Evolutionary conservation across 2,888 invertebrate species (phyloP).

Genomic region (Drosophila hawaiiensis): DNA sequence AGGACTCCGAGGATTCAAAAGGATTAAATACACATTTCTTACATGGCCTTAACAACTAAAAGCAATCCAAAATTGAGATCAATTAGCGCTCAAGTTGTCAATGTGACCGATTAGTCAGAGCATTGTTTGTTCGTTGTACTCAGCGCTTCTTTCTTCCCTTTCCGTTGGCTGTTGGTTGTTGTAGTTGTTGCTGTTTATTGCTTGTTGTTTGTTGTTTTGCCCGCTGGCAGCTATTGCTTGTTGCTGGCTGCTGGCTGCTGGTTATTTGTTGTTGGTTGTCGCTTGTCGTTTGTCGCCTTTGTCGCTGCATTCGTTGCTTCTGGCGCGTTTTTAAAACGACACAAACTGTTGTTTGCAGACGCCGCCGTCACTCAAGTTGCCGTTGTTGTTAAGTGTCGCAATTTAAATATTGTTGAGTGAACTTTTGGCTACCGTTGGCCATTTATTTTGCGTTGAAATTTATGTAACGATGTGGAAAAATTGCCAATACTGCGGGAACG

Average conservation of each 20-base stretch:
- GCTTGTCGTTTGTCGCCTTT: constrained; percentile 62
- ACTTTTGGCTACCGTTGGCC: constrained; percentile 80
- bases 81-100: background rate
- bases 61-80: background rate
- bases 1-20: background rate
- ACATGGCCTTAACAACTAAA: background rate
- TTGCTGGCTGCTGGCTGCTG: constrained; percentile 13
- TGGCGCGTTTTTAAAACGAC: constrained; percentile 78
- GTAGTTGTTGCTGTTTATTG: background rate
- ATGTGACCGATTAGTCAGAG: constrained; percentile 12
- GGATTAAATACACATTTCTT: background rate
- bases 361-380: constrained; percentile 52
- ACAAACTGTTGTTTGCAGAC: constrained; percentile 79
- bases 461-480: constrained; percentile 81
- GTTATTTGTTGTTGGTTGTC: constrained; percentile 49
- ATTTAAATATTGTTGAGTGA: constrained; percentile 80
- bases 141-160: constrained; percentile 1
- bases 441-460: constrained; percentile 77
- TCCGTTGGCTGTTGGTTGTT: background rate
- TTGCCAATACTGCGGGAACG: constrained; percentile 63
- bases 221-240: constrained; percentile 6
- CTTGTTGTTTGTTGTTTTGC: background rate
- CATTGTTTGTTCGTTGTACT: constrained; percentile 24
- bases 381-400: constrained; percentile 71
- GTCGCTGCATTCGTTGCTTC: constrained; percentile 67